Conservation (phyloP, 2,797 vertebrate genomes). For the Lophotriccus pileatus region DNA sequence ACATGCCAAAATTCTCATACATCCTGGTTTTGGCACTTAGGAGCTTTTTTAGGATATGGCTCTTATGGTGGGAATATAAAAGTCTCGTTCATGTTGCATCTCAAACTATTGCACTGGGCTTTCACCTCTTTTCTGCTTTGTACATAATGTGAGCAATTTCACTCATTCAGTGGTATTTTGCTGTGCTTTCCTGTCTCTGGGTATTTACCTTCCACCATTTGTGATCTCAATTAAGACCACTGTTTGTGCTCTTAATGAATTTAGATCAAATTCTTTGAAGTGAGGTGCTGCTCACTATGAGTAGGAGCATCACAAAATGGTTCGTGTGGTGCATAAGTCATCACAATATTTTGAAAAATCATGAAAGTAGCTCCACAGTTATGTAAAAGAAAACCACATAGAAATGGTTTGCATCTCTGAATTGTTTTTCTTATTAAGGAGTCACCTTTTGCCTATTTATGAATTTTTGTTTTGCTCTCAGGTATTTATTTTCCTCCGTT, state of each 20-base stretch:
- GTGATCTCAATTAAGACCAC: not conserved
- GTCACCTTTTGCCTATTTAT: not conserved
- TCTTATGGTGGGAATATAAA: slow-evolving; percentile 1
- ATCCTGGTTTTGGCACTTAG: not conserved
- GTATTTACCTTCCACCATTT: not conserved
- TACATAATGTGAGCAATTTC: not conserved
- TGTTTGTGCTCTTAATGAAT: not conserved
- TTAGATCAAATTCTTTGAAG: not conserved
- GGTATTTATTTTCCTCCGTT: not conserved
- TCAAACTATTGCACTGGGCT: not conserved
- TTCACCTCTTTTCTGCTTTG: not conserved
- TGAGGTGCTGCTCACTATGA: not conserved
- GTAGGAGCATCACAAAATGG: not conserved
- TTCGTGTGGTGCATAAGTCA: not conserved
- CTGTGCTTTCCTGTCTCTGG: not conserved
- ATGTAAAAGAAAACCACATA: fast-evolving
- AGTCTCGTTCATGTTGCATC: not conserved
- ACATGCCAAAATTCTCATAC: slow-evolving; percentile 7
- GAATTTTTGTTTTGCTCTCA: not conserved
- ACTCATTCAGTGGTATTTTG: not conserved
- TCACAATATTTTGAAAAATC: not conserved
- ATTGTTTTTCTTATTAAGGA: not conserved
- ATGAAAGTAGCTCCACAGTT: not conserved
- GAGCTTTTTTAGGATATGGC: slow-evolving; percentile 1
- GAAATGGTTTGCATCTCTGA: not conserved